A percentile compares a stretch with the other conserved stretches of the same genome.
phyloP scores from a whole-genome alignment of 30 jellyfish, hydroid and myxozoan genomes.

The Cassiopea xamachana region DNA sequence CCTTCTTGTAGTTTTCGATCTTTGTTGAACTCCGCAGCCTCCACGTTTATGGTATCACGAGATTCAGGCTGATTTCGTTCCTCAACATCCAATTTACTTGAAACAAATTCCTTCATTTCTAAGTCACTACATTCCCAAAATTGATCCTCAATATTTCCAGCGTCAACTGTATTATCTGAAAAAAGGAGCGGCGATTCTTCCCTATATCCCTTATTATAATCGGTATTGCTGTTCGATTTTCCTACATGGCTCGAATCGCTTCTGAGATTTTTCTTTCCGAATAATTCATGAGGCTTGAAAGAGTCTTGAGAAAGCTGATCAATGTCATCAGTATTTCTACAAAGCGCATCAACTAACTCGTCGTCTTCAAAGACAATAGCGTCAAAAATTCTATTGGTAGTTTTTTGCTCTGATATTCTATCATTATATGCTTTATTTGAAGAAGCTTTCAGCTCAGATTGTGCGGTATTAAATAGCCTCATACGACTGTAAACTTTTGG shows the following conservation, averaged over 20 bases:
- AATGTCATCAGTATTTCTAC: not conserved
- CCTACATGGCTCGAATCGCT: not conserved
- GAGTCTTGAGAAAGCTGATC: not conserved
- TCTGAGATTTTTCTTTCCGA: not conserved
- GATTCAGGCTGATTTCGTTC: not conserved
- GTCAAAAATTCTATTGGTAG: not conserved
- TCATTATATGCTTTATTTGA: not conserved
- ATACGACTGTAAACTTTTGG: not conserved
- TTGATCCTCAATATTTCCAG: slow-evolving; percentile 12
- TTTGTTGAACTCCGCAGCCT: not conserved
- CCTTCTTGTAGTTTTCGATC: not conserved
- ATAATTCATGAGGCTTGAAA: not conserved
- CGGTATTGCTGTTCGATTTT: not conserved
- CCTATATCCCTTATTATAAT: not conserved
- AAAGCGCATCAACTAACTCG: not conserved
- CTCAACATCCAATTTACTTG: not conserved
- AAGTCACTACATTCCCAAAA: slow-evolving; percentile 31
- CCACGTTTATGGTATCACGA: not conserved
- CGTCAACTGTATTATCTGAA: slow-evolving; percentile 10
- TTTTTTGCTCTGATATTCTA: not conserved
- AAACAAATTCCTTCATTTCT: slow-evolving; percentile 1
- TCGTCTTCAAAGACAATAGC: slow-evolving; percentile 7
- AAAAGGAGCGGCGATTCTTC: slow-evolving; percentile 37
- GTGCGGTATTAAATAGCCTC: not conserved
- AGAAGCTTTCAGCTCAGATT: not conserved